Base-by-base conservation (phyloP, 2,797 vertebrate species). In the Tadarida brasiliensis region DNA sequence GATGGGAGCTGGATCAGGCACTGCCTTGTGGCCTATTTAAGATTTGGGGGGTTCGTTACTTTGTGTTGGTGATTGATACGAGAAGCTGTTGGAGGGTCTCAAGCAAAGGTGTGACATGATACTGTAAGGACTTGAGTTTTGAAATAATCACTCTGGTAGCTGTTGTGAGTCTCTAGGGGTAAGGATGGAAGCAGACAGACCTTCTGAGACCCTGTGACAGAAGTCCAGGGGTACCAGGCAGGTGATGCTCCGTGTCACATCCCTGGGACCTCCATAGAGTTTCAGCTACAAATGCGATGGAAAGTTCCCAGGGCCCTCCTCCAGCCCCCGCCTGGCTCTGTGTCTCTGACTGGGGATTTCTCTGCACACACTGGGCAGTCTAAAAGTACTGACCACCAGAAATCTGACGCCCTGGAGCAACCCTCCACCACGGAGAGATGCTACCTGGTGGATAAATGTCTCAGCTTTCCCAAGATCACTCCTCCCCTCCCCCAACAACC, bases 61-160 rank as follows among this genome's bases (percentile, higher is more conserved):
- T 95, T 78, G 47, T 77, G 67, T 73, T 54, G 6, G 11, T 85
- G 86, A 77, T 19, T 76, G 33, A 20, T 26, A 86, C 28, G 22
- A 61, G 84, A 91, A 78, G 30, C 35, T 54, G 30, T 59, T 24
- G n/a, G 83, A 57, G 24, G 26, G 14, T n/a, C 81, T 54, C 61
- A 11, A 94, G 33, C 12, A 35, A 77, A 77, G 8, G 11, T 56
- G 20, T 78, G 56, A 3, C 11, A 76, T 67, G 49, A 56, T 65
- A 35, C 7, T 56, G 59, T 49, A 47, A 35, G 4, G 1, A 81
- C 16, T 61, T 86, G n/a, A 33, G 15, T 65, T 54, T 85, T 67
- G n/a, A 80, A 93, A 73, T 57, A n/a, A 63, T 51, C 12, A 1
- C 51, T 78, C 19, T 2, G 2, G 33, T 63, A 44, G 57, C 7